Evolutionary conservation across 2,797 vertebrate genomes (phyloP), one percentile per base, ranked within the genome.

Genomic region (Melanogrammus aeglefinus): DNA sequence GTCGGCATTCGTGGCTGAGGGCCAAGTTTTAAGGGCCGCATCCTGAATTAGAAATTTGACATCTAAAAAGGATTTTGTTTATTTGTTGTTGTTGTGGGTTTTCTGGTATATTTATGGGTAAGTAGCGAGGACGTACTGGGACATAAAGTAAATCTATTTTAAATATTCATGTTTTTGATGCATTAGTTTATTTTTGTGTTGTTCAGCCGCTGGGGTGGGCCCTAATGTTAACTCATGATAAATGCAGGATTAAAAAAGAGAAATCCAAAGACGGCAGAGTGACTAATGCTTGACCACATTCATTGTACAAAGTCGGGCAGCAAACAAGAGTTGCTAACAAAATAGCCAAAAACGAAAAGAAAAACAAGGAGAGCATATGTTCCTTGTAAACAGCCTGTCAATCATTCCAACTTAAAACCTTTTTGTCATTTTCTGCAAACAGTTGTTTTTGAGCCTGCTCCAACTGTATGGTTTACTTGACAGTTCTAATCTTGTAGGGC

Each of bases 381-480:
- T 80, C 90, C 85, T 63, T 85, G 83, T 89, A 86, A 91, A 90
- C 87, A 91, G 86, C 83, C 75, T 84, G 89, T 88, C 91, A 90
- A 84, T 92, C 90, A 92, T 81, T 87, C 85, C 80, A 78, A 87
- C 87, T 86, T 87, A 91, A 88, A 90, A 84, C 24, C 73, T 1
- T n/a, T 41, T 74, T n/a, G 35, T 74, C 36, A 38, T 74, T 41
- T 84, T 83, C 84, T 80, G 73, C 36, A 76, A 85, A 82, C 86
- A 81, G 80, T 85, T 86, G 85, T 85, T 33, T 87, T 90, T 87
- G 81, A 86, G 85, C 78, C 69, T 84, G 80, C 78, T 86, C 79
- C 82, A 24, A 83, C 82, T 92, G 90, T 93, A 82, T 92, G 90
- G 90, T 92, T 91, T 92, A 91, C 91, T 91, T 92, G 89, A 92